A percentile compares a stretch with the other conserved stretches of the same genome.
Conservation (phyloP, 2,113 vertebrate species). For the Anseranas semipalmata region DNA sequence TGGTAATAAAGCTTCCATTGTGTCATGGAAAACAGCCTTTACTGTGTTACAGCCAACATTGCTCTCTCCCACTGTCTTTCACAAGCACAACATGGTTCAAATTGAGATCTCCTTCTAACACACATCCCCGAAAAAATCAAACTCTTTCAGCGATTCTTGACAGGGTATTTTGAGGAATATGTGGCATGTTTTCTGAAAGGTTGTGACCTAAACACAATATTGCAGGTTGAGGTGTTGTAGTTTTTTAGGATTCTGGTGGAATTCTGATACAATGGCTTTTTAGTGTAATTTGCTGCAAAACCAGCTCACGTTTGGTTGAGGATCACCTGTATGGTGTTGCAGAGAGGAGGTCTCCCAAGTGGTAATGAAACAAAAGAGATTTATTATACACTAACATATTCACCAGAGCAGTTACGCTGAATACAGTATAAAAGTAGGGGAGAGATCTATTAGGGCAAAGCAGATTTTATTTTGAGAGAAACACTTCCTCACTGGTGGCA, state of each 20-base stretch:
- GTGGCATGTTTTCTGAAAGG: neutral
- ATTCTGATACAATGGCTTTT: neutral
- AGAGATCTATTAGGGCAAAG: neutral
- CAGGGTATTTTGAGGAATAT: neutral
- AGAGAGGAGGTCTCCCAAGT: neutral
- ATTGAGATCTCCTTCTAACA: neutral
- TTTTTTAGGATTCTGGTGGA: neutral
- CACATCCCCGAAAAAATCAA: neutral
- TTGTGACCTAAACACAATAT: neutral
- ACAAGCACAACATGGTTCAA: neutral
- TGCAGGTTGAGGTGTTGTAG: accelerated
- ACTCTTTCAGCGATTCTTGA: neutral
- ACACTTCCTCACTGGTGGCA: neutral
- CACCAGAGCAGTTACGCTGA: neutral
- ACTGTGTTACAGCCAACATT: neutral
- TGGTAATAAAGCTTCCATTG: neutral
- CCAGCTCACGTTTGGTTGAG: neutral
- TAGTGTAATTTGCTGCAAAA: neutral
- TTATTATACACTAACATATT: neutral
- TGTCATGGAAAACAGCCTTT: slow-evolving; percentile 27
- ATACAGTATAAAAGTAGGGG: neutral
- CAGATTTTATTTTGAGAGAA: neutral
- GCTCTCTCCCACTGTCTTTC: neutral
- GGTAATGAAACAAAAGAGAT: neutral
- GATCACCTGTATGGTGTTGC: neutral